These are phyloP conservation scores for Ennomos quercinarius DNA, from an alignment of 2,888 invertebrate species.

Conservation along the genomic window DNA sequence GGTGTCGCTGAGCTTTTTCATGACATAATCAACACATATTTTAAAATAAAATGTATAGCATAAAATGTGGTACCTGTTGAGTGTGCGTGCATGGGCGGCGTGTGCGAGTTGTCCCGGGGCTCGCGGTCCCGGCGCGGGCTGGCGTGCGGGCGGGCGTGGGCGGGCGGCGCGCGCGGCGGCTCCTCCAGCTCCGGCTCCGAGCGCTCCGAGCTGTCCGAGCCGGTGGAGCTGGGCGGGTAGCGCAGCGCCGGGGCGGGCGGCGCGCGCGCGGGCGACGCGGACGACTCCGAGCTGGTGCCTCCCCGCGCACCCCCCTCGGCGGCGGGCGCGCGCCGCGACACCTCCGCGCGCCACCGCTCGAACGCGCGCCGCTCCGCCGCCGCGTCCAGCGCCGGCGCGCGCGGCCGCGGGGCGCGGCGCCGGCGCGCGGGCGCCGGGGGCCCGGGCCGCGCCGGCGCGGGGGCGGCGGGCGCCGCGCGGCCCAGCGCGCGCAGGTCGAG, in stretches of 20 bases:
- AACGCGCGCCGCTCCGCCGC: constrained; percentile 43
- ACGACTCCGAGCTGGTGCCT: constrained; percentile 51
- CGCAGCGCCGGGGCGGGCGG: constrained; percentile 29
- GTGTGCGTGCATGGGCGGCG: constrained; percentile 32
- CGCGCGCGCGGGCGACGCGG: constrained; percentile 31
- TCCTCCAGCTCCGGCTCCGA: too few relatives aligned
- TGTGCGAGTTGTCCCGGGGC: constrained; percentile 19
- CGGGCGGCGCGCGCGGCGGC: constrained; percentile 32
- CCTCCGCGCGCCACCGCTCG: constrained; percentile 47
- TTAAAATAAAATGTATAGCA: too few relatives aligned
- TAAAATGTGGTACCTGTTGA: constrained; percentile 17
- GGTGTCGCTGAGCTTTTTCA: too few relatives aligned
- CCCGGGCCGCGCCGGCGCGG: constrained; percentile 39
- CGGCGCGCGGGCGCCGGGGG: constrained; percentile 35
- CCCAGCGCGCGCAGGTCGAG: constrained; percentile 12
- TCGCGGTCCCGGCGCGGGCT: constrained; percentile 9
- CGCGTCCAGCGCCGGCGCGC: constrained; percentile 49
- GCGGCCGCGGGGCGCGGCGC: constrained; percentile 33
- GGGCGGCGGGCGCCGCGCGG: constrained; percentile 50
- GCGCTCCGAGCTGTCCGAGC: constrained; percentile 27
- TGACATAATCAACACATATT: too few relatives aligned
- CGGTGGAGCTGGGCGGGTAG: background rate
- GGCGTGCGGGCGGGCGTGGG: constrained; percentile 19
- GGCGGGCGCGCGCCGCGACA: constrained; percentile 58
- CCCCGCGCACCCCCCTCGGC: constrained; percentile 35